Percentiles rank a stretch among this genome's conserved stretches.
Conservation (phyloP, 30 jellyfish, hydroid and myxozoan genomes). For the Aurelia coerulea region DNA sequence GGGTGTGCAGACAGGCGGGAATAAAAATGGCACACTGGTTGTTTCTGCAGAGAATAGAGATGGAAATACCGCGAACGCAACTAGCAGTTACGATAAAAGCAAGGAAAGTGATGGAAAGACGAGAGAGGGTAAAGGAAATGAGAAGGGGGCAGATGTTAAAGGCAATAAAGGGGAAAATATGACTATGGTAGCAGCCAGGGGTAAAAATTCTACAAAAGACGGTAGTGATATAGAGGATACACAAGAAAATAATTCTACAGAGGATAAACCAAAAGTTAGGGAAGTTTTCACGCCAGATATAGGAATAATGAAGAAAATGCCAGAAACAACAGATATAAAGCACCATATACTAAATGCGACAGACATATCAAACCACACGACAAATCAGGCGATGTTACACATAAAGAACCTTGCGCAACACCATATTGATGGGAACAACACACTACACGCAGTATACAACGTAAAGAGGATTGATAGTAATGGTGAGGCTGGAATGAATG, state of each 20-base stretch:
- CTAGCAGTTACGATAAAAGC: not conserved
- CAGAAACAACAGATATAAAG: conserved; percentile 49
- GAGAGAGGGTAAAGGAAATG: not conserved
- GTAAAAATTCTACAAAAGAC: not conserved
- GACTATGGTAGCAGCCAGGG: not conserved
- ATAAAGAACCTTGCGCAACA: conserved; percentile 28
- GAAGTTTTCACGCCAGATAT: conserved; percentile 48
- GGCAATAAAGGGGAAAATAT: not conserved
- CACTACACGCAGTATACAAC: conserved; percentile 38
- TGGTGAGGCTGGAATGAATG: not conserved
- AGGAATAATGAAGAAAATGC: conserved; percentile 50
- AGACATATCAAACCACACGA: not conserved
- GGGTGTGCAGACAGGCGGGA: not conserved
- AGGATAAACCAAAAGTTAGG: conserved; percentile 1
- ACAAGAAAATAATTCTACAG: conserved; percentile 1
- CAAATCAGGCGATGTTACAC: not conserved
- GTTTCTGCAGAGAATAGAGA: conserved; percentile 10
- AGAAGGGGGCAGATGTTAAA: not conserved
- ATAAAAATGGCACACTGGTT: conserved; percentile 39
- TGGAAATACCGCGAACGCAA: not conserved
- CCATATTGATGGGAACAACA: conserved; percentile 15
- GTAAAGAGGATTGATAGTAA: conserved; percentile 10
- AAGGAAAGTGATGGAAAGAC: not conserved
- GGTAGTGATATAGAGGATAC: not conserved
- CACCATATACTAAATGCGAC: conserved; percentile 16